phyloP scores from a whole-genome alignment of 2,888 invertebrate species.

The Drosophila tripunctata region DNA sequence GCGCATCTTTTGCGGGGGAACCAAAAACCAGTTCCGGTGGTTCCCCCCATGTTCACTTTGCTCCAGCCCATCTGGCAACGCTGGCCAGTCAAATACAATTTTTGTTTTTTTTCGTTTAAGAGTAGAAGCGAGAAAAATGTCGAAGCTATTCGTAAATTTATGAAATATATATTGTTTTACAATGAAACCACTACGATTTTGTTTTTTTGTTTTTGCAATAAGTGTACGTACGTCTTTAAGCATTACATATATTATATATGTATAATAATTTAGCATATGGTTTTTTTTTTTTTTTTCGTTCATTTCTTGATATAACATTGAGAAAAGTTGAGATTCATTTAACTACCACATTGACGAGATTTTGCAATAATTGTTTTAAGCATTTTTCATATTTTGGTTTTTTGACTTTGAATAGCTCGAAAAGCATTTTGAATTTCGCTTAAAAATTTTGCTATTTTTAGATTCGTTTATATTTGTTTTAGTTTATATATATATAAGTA shows the following conservation, averaged over 20 bases:
- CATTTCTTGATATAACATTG: conserved; percentile 75
- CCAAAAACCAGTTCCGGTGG: conserved; percentile 34
- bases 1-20: conserved; percentile 68
- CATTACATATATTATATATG: conserved; percentile 32
- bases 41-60: conserved; percentile 6
- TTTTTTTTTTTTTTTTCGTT: too few relatives aligned
- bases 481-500: conserved; percentile 20
- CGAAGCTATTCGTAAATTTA: conserved; percentile 64
- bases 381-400: conserved; percentile 28
- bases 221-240: conserved; percentile 54
- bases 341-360: conserved; percentile 77
- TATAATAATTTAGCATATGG: conserved; percentile 58
- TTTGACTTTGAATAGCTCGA: conserved; percentile 51
- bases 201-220: conserved; percentile 37
- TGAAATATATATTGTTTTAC: conserved; percentile 80
- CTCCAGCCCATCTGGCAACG: conserved; percentile 2
- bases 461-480: conserved; percentile 23
- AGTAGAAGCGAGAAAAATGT: conserved; percentile 66
- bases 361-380: conserved; percentile 61
- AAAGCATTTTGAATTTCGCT: conserved; percentile 57
- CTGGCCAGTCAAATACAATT: conserved; percentile 4
- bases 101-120: conserved; percentile 10
- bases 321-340: conserved; percentile 80
- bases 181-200: conserved; percentile 79
- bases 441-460: conserved; percentile 73